Percentiles rank a stretch among this genome's conserved stretches.
phyloP scores from a whole-genome alignment of 2,888 invertebrate genomes.

The Coleophora deauratella region DNA sequence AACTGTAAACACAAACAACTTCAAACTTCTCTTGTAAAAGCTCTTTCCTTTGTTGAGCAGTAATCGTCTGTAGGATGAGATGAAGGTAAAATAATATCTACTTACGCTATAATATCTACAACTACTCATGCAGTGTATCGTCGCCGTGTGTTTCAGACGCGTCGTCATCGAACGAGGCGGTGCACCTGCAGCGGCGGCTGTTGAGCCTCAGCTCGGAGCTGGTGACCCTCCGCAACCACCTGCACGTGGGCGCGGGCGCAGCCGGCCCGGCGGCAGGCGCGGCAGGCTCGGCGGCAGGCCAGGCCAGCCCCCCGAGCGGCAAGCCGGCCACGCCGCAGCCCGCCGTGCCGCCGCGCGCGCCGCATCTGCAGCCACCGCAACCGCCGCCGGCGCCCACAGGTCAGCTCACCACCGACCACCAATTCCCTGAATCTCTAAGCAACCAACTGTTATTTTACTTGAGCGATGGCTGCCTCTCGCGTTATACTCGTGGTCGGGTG shows the following conservation, averaged over 20 bases:
- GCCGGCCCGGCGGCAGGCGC: conserved; percentile 17
- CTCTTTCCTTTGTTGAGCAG: too few species aligned
- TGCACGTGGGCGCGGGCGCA: conserved; percentile 79
- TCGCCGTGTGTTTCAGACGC: conserved; percentile 79
- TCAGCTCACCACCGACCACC: conserved; percentile 26
- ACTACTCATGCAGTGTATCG: too few species aligned
- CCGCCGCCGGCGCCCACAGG: conserved; percentile 52
- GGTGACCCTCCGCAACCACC: conserved; percentile 91
- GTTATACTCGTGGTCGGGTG: too few species aligned
- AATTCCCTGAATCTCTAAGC: not conserved
- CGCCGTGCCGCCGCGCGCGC: conserved; percentile 35
- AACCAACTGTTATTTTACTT: too few species aligned
- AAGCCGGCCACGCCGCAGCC: conserved; percentile 21
- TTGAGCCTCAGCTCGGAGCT: conserved; percentile 93
- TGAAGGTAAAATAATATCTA: too few species aligned
- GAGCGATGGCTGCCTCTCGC: too few species aligned
- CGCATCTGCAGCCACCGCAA: conserved; percentile 34
- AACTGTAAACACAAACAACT: too few species aligned
- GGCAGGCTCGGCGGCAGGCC: conserved; percentile 12
- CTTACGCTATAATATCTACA: too few species aligned
- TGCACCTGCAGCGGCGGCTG: conserved; percentile 92
- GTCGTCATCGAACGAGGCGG: conserved; percentile 94
- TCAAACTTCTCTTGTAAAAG: too few species aligned
- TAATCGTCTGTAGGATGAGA: too few species aligned
- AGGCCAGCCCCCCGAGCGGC: conserved; percentile 10